These are phyloP conservation scores for Herpetotheres cachinnans DNA, from an alignment of 2,113 vertebrate species.

Conservation along the genomic window DNA sequence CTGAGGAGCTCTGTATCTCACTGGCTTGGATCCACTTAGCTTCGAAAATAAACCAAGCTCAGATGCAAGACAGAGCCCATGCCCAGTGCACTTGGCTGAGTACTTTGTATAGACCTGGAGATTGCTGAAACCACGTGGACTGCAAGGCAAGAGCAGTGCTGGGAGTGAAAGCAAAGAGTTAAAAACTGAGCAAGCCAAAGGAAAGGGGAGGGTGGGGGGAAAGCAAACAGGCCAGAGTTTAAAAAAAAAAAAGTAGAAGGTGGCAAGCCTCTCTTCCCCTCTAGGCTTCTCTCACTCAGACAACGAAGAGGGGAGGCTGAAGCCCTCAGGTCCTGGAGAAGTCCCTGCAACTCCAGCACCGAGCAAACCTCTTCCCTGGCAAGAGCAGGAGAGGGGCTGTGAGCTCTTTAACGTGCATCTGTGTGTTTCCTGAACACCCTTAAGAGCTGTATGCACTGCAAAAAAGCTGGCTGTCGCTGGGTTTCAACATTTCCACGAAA, in stretches of 20 bases:
- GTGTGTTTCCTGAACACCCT: not conserved
- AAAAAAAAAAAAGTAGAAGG: not conserved
- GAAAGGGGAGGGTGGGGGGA: accelerated
- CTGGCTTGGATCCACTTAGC: not conserved
- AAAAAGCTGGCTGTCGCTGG: not conserved
- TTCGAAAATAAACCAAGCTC: not conserved
- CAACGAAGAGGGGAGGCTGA: not conserved
- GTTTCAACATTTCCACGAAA: not conserved
- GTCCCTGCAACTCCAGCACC: accelerated
- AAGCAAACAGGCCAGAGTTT: not conserved
- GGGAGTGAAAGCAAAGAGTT: not conserved
- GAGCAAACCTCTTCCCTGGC: not conserved
- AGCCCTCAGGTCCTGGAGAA: not conserved
- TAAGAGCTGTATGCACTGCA: accelerated
- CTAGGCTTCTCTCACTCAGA: not conserved
- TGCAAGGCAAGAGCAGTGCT: not conserved
- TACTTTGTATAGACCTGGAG: too few relatives aligned
- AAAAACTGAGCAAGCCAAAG: not conserved
- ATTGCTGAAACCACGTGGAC: not conserved
- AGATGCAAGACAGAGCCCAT: not conserved
- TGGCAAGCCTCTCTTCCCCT: not conserved
- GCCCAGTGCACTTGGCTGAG: not conserved
- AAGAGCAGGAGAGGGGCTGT: not conserved
- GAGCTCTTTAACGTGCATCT: not conserved
- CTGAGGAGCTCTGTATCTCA: not conserved